A percentile compares a stretch with the other conserved stretches of the same genome.
Conservation (phyloP, 2,113 vertebrate genomes). For the Uria aalge region DNA sequence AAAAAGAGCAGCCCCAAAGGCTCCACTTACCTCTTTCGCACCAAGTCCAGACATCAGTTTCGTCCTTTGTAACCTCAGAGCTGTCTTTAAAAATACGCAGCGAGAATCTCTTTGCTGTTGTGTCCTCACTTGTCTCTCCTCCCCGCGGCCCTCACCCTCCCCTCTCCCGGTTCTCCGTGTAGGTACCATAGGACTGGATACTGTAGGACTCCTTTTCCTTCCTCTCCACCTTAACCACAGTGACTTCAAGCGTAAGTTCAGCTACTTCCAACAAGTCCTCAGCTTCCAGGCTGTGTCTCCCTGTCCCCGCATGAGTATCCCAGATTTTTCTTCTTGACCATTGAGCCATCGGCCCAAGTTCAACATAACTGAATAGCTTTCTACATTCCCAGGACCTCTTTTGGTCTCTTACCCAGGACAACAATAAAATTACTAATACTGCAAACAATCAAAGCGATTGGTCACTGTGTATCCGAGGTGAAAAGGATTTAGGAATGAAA, state of each 20-base stretch:
- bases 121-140: neutral
- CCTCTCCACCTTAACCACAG: neutral
- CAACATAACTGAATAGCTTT: neutral
- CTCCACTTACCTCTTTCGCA: neutral
- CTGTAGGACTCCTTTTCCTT: neutral
- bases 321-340: neutral
- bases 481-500: neutral
- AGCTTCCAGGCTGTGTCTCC: neutral
- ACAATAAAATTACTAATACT: neutral
- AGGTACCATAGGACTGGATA: neutral
- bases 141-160: neutral
- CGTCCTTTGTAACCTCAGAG: neutral
- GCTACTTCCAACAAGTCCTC: neutral
- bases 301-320: neutral
- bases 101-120: neutral
- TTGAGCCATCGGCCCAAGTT: neutral
- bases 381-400: neutral
- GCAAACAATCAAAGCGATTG: neutral
- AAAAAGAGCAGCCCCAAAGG: neutral
- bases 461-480: neutral
- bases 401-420: neutral
- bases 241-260: neutral
- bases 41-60: neutral
- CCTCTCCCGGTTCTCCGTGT: neutral
- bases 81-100: neutral